A percentile compares a stretch with the other conserved stretches of the same genome.
phyloP scores from a whole-genome alignment of 2,113 vertebrate genomes.

The Halcyon malimbica region DNA sequence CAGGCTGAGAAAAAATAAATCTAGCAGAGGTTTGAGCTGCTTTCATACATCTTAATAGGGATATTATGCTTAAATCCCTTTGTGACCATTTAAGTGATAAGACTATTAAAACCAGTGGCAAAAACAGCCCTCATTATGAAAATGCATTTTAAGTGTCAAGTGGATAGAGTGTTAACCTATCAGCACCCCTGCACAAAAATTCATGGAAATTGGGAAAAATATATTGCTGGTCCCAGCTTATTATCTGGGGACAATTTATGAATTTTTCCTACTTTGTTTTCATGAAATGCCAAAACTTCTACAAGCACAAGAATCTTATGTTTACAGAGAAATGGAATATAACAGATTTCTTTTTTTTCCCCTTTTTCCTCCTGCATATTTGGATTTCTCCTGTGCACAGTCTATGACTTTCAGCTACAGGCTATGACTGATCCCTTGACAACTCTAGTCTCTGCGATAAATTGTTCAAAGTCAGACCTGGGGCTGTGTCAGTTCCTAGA shows the following conservation, averaged over 20 bases:
- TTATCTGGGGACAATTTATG: neutral
- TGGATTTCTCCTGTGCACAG: conserved; percentile 18
- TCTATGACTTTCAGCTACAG: conserved; percentile 46
- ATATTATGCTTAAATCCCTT: neutral
- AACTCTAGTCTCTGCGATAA: conserved; percentile 54
- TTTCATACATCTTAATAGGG: conserved; percentile 14
- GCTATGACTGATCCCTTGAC: conserved; percentile 67
- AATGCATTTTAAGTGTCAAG: neutral
- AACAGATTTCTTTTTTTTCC: neutral
- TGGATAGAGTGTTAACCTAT: neutral
- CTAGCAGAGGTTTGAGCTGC: neutral
- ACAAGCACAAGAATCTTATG: neutral
- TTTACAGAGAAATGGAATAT: conserved; percentile 11
- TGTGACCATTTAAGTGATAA: conserved; percentile 20
- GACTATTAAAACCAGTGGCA: neutral
- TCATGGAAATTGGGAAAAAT: neutral
- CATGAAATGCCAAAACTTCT: neutral
- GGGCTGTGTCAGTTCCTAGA: conserved; percentile 68
- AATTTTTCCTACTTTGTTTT: neutral
- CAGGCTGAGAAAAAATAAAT: neutral
- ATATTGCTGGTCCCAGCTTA: neutral
- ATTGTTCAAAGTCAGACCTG: conserved; percentile 68
- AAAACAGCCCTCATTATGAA: neutral
- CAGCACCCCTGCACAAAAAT: neutral
- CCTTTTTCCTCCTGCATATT: conserved; percentile 1